These are phyloP conservation scores for Dolichotis patagonum DNA, from an alignment of 2,113 vertebrate species.

Conservation along the genomic window DNA sequence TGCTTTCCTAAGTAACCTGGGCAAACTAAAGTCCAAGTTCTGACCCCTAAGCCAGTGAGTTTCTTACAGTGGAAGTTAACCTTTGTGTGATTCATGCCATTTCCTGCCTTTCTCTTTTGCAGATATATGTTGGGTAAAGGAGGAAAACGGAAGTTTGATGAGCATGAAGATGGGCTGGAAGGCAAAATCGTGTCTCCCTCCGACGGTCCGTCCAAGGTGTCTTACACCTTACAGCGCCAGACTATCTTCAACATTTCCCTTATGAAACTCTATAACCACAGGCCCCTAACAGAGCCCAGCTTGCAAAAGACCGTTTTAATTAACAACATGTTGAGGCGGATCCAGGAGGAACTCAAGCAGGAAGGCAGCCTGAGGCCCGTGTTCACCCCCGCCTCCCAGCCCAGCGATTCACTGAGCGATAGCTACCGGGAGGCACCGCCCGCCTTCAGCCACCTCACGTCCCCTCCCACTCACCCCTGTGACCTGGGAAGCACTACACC, in stretches of 20 bases:
- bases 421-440: constrained; percentile 93
- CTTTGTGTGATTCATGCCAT: background rate
- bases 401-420: constrained; percentile 91
- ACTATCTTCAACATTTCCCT: constrained; percentile 99
- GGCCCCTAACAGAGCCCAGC: constrained; percentile 95
- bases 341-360: constrained; percentile 98
- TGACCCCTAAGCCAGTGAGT: background rate
- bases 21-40: background rate
- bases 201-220: constrained; percentile 96
- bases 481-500: constrained; percentile 86
- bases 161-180: constrained; percentile 99
- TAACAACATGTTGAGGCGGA: constrained; percentile 99
- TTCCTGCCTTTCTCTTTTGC: constrained; percentile 79
- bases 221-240: constrained; percentile 99
- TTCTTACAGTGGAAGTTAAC: background rate
- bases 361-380: constrained; percentile 94
- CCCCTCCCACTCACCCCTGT: constrained; percentile 82
- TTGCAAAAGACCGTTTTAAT: constrained; percentile 98
- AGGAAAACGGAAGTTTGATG: constrained; percentile 99
- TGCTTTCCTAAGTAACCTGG: background rate
- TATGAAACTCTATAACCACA: constrained; percentile 99
- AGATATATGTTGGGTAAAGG: constrained; percentile 99
- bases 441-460: constrained; percentile 86
- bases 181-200: constrained; percentile 94
- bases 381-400: constrained; percentile 90